phyloP scores from a whole-genome alignment of 2,113 vertebrate species.

The Gobius niger region DNA sequence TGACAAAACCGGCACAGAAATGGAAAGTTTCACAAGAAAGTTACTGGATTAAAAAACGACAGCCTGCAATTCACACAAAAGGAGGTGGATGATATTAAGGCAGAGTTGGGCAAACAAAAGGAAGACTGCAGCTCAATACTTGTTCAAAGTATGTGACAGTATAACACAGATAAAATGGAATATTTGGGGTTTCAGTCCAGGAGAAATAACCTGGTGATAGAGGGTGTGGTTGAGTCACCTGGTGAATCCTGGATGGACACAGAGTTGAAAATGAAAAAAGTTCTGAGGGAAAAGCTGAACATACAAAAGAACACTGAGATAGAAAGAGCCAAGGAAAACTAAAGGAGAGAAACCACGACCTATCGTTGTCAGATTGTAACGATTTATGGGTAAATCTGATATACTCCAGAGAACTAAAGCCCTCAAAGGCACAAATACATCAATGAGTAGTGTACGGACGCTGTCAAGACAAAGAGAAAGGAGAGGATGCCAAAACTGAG shows the following conservation, averaged over 20 bases:
- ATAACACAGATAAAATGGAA: background rate
- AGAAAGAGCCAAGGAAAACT: background rate
- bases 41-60: no score
- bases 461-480: background rate
- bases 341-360: background rate
- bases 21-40: no score
- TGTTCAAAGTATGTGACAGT: background rate
- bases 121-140: background rate
- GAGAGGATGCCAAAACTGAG: background rate
- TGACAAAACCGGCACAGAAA: no score
- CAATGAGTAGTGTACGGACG: background rate
- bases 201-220: background rate
- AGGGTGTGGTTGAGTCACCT: background rate
- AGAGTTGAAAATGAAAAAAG: background rate
- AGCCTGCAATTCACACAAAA: no score
- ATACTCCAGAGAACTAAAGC: background rate
- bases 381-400: background rate
- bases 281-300: background rate
- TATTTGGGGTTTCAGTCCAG: background rate
- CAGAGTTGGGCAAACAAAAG: background rate
- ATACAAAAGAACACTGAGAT: background rate
- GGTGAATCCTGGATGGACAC: background rate
- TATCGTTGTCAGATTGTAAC: background rate
- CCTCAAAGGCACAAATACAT: background rate
- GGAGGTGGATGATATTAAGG: no score